Evolutionary conservation across 1,140 invertebrate species (phyloP).

Genomic region (Tetramorium parvispinum): DNA sequence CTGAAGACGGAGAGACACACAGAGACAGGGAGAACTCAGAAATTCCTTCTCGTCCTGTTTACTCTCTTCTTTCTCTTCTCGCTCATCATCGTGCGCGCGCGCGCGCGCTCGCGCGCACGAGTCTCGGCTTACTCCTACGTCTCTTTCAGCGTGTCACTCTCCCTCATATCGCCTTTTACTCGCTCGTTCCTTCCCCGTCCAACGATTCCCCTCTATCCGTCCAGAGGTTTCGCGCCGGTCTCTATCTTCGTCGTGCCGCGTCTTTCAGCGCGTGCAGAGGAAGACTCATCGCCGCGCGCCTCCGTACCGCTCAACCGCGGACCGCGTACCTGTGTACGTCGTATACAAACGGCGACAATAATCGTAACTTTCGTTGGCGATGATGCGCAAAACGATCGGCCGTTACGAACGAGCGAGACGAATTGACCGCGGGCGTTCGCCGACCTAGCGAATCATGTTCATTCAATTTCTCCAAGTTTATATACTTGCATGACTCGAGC

Average conservation of each 20-base stretch:
- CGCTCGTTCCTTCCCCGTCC: slow-evolving; percentile 4
- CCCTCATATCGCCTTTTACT: slow-evolving; percentile 45
- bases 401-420: slow-evolving; percentile 19
- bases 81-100: slow-evolving; percentile 28
- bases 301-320: slow-evolving; percentile 35
- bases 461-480: slow-evolving; percentile 22
- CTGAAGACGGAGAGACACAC: neutral
- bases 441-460: slow-evolving; percentile 16
- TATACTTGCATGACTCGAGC: neutral
- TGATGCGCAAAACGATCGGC: slow-evolving; percentile 61
- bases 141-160: slow-evolving; percentile 19
- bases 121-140: slow-evolving; percentile 65
- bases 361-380: slow-evolving; percentile 73
- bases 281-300: slow-evolving; percentile 37
- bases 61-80: slow-evolving; percentile 60
- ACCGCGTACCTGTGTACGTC: neutral
- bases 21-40: slow-evolving; percentile 38
- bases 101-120: slow-evolving; percentile 2
- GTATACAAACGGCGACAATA: slow-evolving; percentile 59
- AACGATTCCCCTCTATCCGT: neutral
- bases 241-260: neutral
- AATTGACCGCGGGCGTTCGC: slow-evolving; percentile 25
- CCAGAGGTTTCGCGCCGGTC: slow-evolving; percentile 18
- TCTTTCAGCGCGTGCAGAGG: slow-evolving; percentile 49
- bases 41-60: slow-evolving; percentile 66